A percentile compares a stretch with the other conserved stretches of the same genome.
phyloP scores from a whole-genome alignment of 2,888 invertebrate genomes.

The Athalia circularis region DNA sequence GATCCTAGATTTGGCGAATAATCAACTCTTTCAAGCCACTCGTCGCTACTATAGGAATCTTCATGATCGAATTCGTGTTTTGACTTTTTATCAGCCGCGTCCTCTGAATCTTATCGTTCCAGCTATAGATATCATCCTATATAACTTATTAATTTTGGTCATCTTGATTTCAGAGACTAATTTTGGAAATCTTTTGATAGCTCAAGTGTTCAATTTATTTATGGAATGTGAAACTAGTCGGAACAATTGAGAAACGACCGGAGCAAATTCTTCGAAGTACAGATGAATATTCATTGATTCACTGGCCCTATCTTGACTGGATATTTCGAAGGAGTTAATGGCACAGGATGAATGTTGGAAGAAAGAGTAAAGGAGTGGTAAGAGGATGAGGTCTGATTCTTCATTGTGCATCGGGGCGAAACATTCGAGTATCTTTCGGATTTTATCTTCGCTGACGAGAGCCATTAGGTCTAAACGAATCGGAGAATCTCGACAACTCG shows the following conservation, averaged over 20 bases:
- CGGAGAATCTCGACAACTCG: conserved; percentile 27
- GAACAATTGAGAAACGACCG: neutral
- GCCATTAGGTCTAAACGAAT: conserved; percentile 42
- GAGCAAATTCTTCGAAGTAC: neutral
- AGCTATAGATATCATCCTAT: too few species aligned
- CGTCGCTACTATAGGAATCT: too few species aligned
- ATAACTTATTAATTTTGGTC: too few species aligned
- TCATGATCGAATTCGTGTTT: too few species aligned
- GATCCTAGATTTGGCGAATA: too few species aligned
- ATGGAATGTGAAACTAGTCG: neutral
- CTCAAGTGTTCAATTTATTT: too few species aligned
- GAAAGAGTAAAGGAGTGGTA: conserved; percentile 31
- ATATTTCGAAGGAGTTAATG: conserved; percentile 20
- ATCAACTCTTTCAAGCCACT: too few species aligned
- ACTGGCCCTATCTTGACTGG: neutral
- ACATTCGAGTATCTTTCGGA: conserved; percentile 35
- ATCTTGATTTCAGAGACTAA: too few species aligned
- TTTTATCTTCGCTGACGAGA: conserved; percentile 38
- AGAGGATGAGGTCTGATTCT: conserved; percentile 38
- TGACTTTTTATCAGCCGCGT: too few species aligned
- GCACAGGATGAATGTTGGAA: conserved; percentile 14
- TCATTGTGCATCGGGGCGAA: conserved; percentile 34
- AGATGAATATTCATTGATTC: conserved; percentile 20
- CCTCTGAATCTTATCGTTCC: too few species aligned
- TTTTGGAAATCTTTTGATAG: too few species aligned